Evolutionary conservation across 2,113 vertebrate species (phyloP), one percentile per base, ranked within the genome.

Genomic region (Beaufortia kweichowensis): DNA sequence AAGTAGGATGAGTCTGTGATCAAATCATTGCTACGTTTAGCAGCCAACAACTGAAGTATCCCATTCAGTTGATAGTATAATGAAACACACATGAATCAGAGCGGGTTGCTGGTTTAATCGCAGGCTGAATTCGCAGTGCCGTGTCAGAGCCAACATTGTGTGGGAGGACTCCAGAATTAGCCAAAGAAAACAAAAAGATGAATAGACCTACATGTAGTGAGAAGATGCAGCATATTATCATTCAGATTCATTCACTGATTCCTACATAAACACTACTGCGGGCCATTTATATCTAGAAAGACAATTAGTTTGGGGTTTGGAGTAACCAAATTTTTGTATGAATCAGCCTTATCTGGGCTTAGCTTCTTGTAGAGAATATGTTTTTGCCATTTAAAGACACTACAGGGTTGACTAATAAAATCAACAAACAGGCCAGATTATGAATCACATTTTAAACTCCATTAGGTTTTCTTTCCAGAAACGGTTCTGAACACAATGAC

Each of bases 111-210:
- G 69, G 48, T 67, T 72, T 46, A 73, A 87, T 87, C 82, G 81
- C 81, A 46, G 83, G 83, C 84, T 55, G 85, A 64, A 86, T 85
- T 86, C 79, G 80, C 78, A 66, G 76, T 14, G 73, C 60, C 78
- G 70, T 48, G 55, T 76, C 46, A 31, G 26, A 70, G 59, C 67
- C 33, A n/a, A 77, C 48, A 80, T 71, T 87, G 85, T 85, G 89
- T 89, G 80, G 89, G 89, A 86, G 90, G 86, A 85, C 55, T 84
- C 88, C 89, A 65, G 79, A 91, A 89, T 91, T 91, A 92, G 90
- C 84, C 86, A 88, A 83, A 86, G 81, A 86, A 86, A 87, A 69
- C 85, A 88, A 83, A 17, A 77, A 87, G 80, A 89, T 87, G 83
- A 91, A 90, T 76, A 84, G 84, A 81, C 80, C 83, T 86, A 86